Evolutionary conservation across 2,888 invertebrate species (phyloP).

Genomic region (Seira sanloemensis): DNA sequence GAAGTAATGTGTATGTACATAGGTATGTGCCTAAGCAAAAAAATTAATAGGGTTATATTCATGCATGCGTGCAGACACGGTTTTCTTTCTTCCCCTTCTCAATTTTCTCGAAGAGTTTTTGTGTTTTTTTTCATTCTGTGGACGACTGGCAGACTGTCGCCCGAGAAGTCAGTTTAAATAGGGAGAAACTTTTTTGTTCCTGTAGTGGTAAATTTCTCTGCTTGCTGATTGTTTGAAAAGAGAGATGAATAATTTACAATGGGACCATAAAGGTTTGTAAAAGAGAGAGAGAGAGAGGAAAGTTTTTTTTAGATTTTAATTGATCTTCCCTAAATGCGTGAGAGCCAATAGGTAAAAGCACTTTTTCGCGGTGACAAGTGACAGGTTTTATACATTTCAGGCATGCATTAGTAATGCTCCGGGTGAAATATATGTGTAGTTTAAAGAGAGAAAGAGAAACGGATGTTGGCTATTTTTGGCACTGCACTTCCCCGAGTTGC

Average conservation of each 20-base stretch:
- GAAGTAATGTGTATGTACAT: too few relatives aligned
- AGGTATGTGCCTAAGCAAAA: too few relatives aligned
- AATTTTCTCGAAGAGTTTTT: too few relatives aligned
- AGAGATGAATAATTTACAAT: not conserved
- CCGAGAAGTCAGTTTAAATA: not conserved
- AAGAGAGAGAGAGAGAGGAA: not conserved
- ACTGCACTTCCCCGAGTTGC: too few relatives aligned
- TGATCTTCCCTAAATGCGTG: not conserved
- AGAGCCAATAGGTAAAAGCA: too few relatives aligned
- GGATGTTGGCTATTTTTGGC: too few relatives aligned
- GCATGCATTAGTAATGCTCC: constrained; percentile 33
- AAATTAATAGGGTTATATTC: too few relatives aligned
- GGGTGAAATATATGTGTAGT: constrained; percentile 32
- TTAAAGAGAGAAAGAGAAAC: too few relatives aligned
- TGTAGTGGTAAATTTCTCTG: not conserved
- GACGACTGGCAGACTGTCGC: not conserved
- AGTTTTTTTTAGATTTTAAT: not conserved
- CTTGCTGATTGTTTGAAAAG: constrained; percentile 1
- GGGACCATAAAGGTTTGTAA: not conserved
- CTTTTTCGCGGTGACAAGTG: constrained; percentile 37
- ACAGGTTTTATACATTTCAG: constrained; percentile 44
- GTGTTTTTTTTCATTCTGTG: not conserved
- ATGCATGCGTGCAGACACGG: not conserved
- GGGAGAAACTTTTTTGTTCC: not conserved
- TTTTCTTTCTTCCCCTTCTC: too few relatives aligned